These are phyloP conservation scores for Callocephalon fimbriatum DNA, from an alignment of 2,113 vertebrate species.

Conservation along the genomic window DNA sequence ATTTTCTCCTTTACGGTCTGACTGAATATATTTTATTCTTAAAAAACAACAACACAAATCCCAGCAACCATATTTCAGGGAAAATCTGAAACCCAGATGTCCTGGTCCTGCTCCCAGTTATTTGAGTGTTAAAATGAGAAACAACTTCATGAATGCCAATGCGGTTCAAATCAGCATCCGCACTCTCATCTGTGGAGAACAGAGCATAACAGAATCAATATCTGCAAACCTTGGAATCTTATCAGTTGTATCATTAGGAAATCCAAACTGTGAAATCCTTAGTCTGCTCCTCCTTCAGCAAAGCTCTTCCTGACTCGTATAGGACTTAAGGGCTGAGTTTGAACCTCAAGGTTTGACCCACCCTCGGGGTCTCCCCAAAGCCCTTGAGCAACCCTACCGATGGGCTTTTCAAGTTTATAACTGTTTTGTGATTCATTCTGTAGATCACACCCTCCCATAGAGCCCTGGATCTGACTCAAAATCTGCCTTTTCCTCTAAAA, in stretches of 20 bases:
- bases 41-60: not conserved
- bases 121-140: not conserved
- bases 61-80: not conserved
- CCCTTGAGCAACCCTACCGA: accelerated
- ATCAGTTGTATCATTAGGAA: not conserved
- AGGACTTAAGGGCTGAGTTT: not conserved
- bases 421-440: not conserved
- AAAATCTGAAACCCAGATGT: constrained; percentile 38
- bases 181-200: not conserved
- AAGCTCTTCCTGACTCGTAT: not conserved
- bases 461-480: not conserved
- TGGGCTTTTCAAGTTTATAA: not conserved
- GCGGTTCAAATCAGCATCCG: not conserved
- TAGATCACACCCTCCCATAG: not conserved
- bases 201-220: not conserved
- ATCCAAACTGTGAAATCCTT: not conserved
- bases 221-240: not conserved
- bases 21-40: not conserved
- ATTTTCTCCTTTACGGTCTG: not conserved
- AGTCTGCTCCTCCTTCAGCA: not conserved
- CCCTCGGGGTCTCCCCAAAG: not conserved
- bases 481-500: not conserved
- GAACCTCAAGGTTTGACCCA: not conserved
- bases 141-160: not conserved
- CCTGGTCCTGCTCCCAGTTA: constrained; percentile 6